Conservation (phyloP, 1,140 invertebrate species). For the Drosophila melanica region DNA sequence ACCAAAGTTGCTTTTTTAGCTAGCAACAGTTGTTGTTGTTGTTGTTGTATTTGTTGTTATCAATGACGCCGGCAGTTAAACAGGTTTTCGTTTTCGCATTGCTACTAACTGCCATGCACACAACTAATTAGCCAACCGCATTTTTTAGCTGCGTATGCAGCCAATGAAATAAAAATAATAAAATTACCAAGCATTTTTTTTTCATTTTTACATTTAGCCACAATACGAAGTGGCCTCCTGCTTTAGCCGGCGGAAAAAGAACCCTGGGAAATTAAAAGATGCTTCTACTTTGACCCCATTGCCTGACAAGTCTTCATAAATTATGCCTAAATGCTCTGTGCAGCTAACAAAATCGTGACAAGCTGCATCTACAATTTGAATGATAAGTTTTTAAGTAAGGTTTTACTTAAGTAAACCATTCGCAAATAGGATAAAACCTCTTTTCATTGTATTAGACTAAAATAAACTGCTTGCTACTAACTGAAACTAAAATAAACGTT, state of each 20-base stretch:
- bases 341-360: slow-evolving; percentile 47
- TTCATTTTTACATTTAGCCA: too few relatives aligned
- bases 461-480: too few relatives aligned
- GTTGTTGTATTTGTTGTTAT: slow-evolving; percentile 49
- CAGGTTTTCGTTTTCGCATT: slow-evolving; percentile 42
- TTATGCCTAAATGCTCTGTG: slow-evolving; percentile 31
- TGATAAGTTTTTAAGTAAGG: slow-evolving; percentile 28
- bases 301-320: slow-evolving; percentile 54
- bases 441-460: too few relatives aligned
- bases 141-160: slow-evolving; percentile 34
- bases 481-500: too few relatives aligned
- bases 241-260: neutral
- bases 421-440: neutral
- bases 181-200: slow-evolving; percentile 18
- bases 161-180: slow-evolving; percentile 36
- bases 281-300: slow-evolving; percentile 29
- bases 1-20: slow-evolving; percentile 33
- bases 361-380: slow-evolving; percentile 56
- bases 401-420: neutral
- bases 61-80: slow-evolving; percentile 59
- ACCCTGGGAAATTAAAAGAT: neutral
- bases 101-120: slow-evolving; percentile 34
- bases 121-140: slow-evolving; percentile 63
- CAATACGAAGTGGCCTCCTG: neutral
- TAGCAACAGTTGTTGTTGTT: slow-evolving; percentile 18